Percentiles rank a stretch among this genome's conserved stretches.
Evolutionary conservation across 2,888 invertebrate genomes (phyloP).

Genomic region (Eilema sororculum): DNA sequence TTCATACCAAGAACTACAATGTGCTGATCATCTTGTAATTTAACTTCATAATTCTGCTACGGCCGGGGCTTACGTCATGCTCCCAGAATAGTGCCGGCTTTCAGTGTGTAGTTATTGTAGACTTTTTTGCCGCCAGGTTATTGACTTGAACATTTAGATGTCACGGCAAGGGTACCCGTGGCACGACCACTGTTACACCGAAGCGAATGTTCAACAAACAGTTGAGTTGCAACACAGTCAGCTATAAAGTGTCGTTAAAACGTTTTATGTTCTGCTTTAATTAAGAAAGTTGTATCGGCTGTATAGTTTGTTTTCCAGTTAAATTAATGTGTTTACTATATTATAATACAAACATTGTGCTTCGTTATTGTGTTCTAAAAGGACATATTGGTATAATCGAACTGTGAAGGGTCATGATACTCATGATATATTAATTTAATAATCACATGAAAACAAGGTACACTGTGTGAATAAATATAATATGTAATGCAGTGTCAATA

Average conservation of each 20-base stretch:
- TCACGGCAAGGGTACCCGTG: constrained; percentile 79
- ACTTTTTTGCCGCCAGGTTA: constrained; percentile 79
- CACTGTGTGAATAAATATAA: neutral
- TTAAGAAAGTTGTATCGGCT: constrained; percentile 27
- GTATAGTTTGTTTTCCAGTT: constrained; percentile 2
- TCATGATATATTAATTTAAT: constrained; percentile 1
- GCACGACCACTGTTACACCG: constrained; percentile 41
- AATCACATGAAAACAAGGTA: neutral
- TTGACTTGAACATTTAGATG: constrained; percentile 81
- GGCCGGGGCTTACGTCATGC: constrained; percentile 74
- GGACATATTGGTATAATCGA: neutral
- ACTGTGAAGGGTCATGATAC: neutral
- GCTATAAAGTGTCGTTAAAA: constrained; percentile 35
- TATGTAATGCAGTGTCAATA: neutral
- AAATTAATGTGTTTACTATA: neutral
- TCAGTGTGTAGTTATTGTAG: constrained; percentile 79
- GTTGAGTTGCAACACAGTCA: constrained; percentile 25
- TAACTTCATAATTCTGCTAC: constrained; percentile 61
- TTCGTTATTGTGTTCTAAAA: neutral
- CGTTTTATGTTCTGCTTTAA: constrained; percentile 39
- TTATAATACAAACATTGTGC: neutral
- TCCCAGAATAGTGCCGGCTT: constrained; percentile 76
- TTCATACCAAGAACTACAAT: constrained; percentile 50
- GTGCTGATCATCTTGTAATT: constrained; percentile 58
- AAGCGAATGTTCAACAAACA: constrained; percentile 41